Base-by-base conservation (phyloP, 1,140 invertebrate genomes). In the Streblospio benedicti region DNA sequence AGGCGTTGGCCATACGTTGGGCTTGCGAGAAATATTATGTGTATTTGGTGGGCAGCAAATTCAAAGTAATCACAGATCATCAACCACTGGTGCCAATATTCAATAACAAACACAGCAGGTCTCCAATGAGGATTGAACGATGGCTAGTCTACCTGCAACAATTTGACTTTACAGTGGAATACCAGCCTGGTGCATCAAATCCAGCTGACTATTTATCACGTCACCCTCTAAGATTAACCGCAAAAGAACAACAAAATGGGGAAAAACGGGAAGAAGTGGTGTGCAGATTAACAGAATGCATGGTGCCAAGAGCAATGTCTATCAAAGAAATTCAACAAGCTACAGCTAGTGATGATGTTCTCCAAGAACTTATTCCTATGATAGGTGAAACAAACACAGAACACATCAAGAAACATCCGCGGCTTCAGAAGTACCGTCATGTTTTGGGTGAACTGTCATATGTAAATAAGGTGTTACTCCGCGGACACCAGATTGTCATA, bases 31-130 rank as follows among this genome's bases (percentile, higher is more conserved):
- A 62, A 6, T 65, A 62, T 30, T n/a, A 57, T 25, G 20, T 54
- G 18, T 65, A 67, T 32, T 41, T 64, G 5, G 44, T 54, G 27
- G 59, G 64, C 9, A 49, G 44, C 28, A 59, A 4, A 14, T 35
- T 65, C 16, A 18, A 30, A 3, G 59, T 65, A 23, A 33, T 55
- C 27, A 65, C 64, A 12, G 64, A 65, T 25, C 64, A 62, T 41
- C 61, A 65, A 52, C 63, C 58, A 0, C 38, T 66, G 32, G n/a
- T 63, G 35, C 35, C 38, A 3, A 18, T 66, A 14, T 45, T 33
- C 16, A 49, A 55, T 4, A 33, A 52, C 4, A 62, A 57, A 28
- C 41, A 41, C 16, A 20, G 23, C 2, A 31, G 45, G 47, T 30
- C 62, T 14, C n/a, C 23, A 25, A 44, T 43, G 32, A 43, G 44